These are phyloP conservation scores for Chondrosia reniformis DNA, from an alignment of 37 sponge, comb jelly and placozoan species.

Conservation along the genomic window DNA sequence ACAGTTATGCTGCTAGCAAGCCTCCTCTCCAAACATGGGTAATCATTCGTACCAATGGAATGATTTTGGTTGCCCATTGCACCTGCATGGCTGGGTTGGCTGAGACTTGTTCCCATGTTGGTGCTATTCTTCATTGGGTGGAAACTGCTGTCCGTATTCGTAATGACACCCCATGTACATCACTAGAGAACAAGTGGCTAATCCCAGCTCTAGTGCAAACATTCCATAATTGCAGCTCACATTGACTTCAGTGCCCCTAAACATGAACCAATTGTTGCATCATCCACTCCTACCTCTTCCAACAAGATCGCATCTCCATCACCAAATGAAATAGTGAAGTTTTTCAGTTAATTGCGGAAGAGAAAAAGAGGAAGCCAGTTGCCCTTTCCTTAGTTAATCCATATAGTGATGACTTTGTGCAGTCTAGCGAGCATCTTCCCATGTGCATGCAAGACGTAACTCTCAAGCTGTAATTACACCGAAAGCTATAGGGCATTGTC, in stretches of 20 bases:
- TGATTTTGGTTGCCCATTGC: constrained; percentile 23
- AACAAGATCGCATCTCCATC: no score
- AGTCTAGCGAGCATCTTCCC: constrained; percentile 17
- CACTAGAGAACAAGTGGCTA: constrained; percentile 31
- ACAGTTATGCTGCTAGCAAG: constrained; percentile 31
- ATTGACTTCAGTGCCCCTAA: no score
- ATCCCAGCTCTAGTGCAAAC: constrained; percentile 25
- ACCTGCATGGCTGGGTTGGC: constrained; percentile 42
- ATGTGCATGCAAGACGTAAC: background rate
- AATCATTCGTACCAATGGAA: background rate
- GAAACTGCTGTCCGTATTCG: background rate
- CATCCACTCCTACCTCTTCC: no score
- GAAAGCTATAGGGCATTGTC: constrained; percentile 46
- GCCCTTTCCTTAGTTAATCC: constrained; percentile 17
- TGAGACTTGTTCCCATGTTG: constrained; percentile 5
- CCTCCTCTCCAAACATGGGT: constrained; percentile 25
- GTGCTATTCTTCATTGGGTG: background rate
- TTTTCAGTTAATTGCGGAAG: no score
- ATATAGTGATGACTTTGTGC: constrained; percentile 18
- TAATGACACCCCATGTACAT: background rate
- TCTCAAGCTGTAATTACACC: no score
- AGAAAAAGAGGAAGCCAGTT: constrained; percentile 21
- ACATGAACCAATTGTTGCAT: no score
- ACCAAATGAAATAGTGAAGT: no score
- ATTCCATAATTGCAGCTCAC: no score